A percentile compares a stretch with the other conserved stretches of the same genome.
Conservation (phyloP, 2,888 invertebrate genomes). For the Alloscopus bannaensis region DNA sequence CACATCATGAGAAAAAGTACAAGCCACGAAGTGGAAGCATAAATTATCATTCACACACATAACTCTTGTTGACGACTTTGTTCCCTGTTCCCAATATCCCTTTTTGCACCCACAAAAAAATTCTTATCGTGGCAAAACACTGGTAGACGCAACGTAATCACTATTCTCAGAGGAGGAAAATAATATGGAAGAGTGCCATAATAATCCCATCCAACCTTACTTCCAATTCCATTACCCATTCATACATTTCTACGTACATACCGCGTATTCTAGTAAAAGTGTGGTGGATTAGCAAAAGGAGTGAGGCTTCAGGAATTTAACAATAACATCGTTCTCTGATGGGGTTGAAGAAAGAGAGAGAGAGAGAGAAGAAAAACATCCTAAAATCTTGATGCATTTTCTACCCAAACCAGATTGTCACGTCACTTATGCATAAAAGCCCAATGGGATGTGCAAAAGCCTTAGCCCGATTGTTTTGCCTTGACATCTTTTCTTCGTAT, state of each 20-base stretch:
- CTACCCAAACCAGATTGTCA: constrained; percentile 24
- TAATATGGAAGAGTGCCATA: constrained; percentile 36
- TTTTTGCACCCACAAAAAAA: background rate
- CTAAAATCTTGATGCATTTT: constrained; percentile 36
- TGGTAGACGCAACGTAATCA: constrained; percentile 1
- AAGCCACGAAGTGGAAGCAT: constrained; percentile 15
- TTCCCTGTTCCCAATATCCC: constrained; percentile 13
- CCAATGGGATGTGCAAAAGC: constrained; percentile 59
- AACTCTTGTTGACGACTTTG: background rate
- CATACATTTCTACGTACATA: no score
- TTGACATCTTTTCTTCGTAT: constrained; percentile 73
- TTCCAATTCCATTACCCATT: background rate
- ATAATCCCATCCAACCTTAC: background rate
- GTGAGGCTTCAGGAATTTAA: constrained; percentile 21
- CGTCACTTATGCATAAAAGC: constrained; percentile 31
- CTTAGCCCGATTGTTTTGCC: constrained; percentile 68
- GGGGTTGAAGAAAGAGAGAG: no score
- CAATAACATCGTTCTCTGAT: no score
- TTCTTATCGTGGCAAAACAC: no score
- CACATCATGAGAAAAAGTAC: background rate
- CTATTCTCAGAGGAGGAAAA: constrained; percentile 27
- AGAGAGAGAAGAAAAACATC: constrained; percentile 5
- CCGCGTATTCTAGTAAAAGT: no score
- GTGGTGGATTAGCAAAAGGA: no score
- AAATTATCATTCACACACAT: constrained; percentile 12